Conservation (phyloP, 2,888 invertebrate genomes). For the Noctua comes region DNA sequence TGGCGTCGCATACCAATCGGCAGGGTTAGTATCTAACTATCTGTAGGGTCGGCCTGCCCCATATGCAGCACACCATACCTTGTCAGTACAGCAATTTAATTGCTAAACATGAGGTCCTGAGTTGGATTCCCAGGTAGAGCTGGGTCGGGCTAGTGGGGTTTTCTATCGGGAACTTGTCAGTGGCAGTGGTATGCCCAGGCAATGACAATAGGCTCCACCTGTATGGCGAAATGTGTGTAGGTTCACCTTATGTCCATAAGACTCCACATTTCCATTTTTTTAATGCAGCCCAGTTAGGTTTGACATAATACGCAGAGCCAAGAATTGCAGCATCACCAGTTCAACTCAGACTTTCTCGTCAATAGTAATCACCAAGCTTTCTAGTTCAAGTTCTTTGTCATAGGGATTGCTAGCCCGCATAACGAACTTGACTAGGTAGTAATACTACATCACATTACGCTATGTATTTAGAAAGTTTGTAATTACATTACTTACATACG, state of each 20-base stretch:
- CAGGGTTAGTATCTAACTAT: too few species aligned
- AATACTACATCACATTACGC: not conserved
- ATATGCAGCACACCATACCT: not conserved
- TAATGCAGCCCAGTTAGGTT: not conserved
- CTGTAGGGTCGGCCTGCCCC: not conserved
- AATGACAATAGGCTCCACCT: not conserved
- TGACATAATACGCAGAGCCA: not conserved
- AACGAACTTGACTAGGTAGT: not conserved
- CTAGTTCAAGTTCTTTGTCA: constrained; percentile 11
- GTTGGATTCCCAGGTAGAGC: not conserved
- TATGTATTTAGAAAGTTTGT: constrained; percentile 43
- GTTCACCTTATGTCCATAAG: too few species aligned
- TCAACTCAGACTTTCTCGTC: not conserved
- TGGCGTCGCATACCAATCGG: not conserved
- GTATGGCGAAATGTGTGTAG: not conserved
- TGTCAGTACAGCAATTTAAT: not conserved
- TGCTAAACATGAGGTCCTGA: not conserved
- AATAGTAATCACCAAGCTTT: not conserved
- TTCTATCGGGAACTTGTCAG: not conserved
- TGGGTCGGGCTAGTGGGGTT: not conserved
- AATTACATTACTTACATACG: constrained; percentile 7
- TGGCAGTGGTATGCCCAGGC: too few species aligned
- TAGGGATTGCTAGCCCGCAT: constrained; percentile 35
- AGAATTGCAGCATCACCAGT: not conserved
- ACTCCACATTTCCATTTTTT: too few species aligned